Evolutionary conservation across 2,113 vertebrate species (phyloP).

Genomic region (Forbesichthys agassizii): DNA sequence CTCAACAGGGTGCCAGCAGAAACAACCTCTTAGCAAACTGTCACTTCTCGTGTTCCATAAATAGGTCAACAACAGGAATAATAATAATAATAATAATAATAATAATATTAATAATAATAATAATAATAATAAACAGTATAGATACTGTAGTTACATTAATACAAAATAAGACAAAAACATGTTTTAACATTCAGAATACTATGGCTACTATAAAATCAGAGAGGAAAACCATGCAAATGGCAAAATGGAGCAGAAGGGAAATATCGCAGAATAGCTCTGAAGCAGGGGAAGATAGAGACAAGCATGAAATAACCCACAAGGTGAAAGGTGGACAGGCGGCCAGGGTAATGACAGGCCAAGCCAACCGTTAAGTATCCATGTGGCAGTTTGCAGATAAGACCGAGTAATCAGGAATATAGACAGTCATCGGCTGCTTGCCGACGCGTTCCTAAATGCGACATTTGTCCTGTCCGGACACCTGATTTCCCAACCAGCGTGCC

Average conservation of each 20-base stretch:
- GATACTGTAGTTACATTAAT: not conserved
- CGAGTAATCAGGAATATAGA: constrained; percentile 61
- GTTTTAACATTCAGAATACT: constrained; percentile 13
- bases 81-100: no score
- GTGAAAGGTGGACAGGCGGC: constrained; percentile 28
- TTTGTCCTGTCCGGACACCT: constrained; percentile 52
- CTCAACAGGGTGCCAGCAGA: constrained; percentile 9
- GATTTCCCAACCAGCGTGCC: constrained; percentile 48
- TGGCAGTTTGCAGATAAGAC: constrained; percentile 78
- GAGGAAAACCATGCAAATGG: no score
- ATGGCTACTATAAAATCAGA: no score
- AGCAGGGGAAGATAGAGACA: constrained; percentile 9
- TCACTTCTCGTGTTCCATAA: constrained; percentile 18
- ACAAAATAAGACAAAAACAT: not conserved
- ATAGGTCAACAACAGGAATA: not conserved
- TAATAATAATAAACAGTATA: no score
- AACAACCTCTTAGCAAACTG: constrained; percentile 8
- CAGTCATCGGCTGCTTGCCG: constrained; percentile 47
- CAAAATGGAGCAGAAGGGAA: not conserved
- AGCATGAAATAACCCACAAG: not conserved
- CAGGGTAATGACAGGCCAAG: constrained; percentile 20
- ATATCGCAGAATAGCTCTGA: not conserved
- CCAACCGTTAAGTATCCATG: constrained; percentile 59
- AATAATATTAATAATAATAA: no score
- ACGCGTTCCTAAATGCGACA: constrained; percentile 49